Percentiles rank a stretch among this genome's conserved stretches.
Conservation (phyloP, 2,888 invertebrate species). For the Stictocephala bisonia region DNA sequence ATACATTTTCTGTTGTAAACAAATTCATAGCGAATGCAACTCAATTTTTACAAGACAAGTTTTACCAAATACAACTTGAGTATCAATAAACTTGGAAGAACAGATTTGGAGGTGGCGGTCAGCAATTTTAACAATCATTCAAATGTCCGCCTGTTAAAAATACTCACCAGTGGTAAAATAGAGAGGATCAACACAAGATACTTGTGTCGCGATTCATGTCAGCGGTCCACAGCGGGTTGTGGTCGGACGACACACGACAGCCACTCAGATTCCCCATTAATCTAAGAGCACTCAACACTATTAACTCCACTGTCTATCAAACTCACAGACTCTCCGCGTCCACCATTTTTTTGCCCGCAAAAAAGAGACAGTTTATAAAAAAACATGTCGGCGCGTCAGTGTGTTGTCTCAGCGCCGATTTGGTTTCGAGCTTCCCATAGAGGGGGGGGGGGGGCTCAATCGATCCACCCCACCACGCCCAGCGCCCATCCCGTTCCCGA, state of each 20-base stretch:
- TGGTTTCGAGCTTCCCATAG: constrained; percentile 45
- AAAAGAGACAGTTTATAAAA: constrained; percentile 43
- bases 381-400: constrained; percentile 45
- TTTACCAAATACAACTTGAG: no score
- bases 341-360: constrained; percentile 32
- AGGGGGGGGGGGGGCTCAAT: constrained; percentile 32
- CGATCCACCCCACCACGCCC: constrained; percentile 32
- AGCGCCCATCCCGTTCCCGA: neutral
- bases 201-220: no score
- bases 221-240: no score
- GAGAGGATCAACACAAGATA: no score
- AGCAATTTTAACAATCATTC: no score
- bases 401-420: constrained; percentile 36
- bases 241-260: neutral
- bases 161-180: no score
- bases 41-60: no score
- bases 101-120: no score
- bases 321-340: constrained; percentile 28
- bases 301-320: constrained; percentile 35
- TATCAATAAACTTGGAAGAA: no score
- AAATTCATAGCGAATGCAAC: no score
- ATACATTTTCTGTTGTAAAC: no score
- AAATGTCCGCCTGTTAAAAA: no score
- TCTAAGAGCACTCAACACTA: constrained; percentile 20
- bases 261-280: neutral